Conservation (phyloP, 92 coral and sea anemone genomes). For the Epizoanthus ramosus region DNA sequence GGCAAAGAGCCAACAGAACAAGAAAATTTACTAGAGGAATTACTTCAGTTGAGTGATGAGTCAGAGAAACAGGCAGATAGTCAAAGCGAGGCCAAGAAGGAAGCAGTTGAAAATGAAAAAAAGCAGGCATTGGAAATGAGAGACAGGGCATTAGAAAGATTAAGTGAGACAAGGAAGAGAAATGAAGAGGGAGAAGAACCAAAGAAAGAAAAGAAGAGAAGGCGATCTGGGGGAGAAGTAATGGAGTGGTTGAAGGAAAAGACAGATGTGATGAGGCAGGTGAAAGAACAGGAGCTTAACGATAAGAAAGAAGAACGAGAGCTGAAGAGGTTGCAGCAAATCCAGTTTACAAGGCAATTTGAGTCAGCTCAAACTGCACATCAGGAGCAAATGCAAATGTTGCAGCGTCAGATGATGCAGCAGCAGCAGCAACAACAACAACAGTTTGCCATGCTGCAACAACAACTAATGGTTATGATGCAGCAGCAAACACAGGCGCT, state of each 20-base stretch:
- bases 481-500: too few species aligned
- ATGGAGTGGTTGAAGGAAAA: slow-evolving; percentile 7
- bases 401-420: slow-evolving; percentile 11
- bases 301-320: slow-evolving; percentile 10
- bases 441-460: not conserved
- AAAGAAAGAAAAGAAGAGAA: slow-evolving; percentile 47
- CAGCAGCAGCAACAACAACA: slow-evolving; percentile 3
- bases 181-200: slow-evolving; percentile 55
- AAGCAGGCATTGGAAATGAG: slow-evolving; percentile 42
- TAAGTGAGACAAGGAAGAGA: slow-evolving; percentile 34
- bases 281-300: not conserved
- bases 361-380: not conserved
- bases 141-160: slow-evolving; percentile 18
- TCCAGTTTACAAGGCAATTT: slow-evolving; percentile 4
- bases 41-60: slow-evolving; percentile 52
- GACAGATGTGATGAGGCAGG: not conserved
- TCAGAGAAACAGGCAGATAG: slow-evolving; percentile 25
- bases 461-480: not conserved
- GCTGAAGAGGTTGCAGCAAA: not conserved
- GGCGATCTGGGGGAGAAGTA: slow-evolving; percentile 31
- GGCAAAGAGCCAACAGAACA: slow-evolving; percentile 50
- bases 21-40: slow-evolving; percentile 61
- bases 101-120: slow-evolving; percentile 40
- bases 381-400: slow-evolving; percentile 7
- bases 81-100: too few species aligned